phyloP scores from a whole-genome alignment of 2,888 invertebrate genomes.

The Podabrus alpinus region DNA sequence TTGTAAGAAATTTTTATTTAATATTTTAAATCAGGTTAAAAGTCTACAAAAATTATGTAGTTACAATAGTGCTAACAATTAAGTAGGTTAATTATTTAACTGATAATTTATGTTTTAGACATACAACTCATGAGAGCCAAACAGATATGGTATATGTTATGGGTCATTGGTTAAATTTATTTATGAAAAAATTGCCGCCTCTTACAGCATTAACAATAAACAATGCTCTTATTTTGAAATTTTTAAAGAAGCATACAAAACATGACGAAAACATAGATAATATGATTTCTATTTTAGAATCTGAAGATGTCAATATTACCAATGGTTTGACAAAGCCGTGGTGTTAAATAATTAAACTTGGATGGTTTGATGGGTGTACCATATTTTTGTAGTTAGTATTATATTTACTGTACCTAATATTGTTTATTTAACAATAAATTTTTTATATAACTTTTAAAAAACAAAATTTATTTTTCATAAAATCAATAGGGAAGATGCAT shows the following conservation, averaged over 20 bases:
- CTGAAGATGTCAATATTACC: slow-evolving; percentile 43
- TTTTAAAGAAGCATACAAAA: slow-evolving; percentile 48
- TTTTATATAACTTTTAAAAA: too few relatives aligned
- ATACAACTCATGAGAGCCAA: slow-evolving; percentile 58
- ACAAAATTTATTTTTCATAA: too few relatives aligned
- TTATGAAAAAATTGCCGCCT: slow-evolving; percentile 57
- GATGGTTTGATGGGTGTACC: background rate
- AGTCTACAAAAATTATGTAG: too few relatives aligned
- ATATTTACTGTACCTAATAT: background rate
- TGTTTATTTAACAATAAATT: background rate
- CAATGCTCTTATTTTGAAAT: slow-evolving; percentile 53
- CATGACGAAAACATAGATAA: slow-evolving; percentile 38
- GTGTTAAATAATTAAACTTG: slow-evolving; percentile 31
- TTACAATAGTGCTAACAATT: too few relatives aligned
- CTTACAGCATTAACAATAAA: slow-evolving; percentile 53
- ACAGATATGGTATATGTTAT: slow-evolving; percentile 54
- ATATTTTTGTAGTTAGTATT: background rate
- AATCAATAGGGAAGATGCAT: too few relatives aligned
- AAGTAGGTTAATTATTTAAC: too few relatives aligned
- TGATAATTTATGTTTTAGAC: slow-evolving; percentile 40
- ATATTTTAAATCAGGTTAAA: background rate
- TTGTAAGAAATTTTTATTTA: slow-evolving; percentile 46
- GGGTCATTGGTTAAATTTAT: slow-evolving; percentile 58
- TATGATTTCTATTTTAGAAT: slow-evolving; percentile 41
- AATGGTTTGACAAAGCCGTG: slow-evolving; percentile 52